Conservation (phyloP, 1,140 invertebrate species). For the Hylaeus anthracinus region DNA sequence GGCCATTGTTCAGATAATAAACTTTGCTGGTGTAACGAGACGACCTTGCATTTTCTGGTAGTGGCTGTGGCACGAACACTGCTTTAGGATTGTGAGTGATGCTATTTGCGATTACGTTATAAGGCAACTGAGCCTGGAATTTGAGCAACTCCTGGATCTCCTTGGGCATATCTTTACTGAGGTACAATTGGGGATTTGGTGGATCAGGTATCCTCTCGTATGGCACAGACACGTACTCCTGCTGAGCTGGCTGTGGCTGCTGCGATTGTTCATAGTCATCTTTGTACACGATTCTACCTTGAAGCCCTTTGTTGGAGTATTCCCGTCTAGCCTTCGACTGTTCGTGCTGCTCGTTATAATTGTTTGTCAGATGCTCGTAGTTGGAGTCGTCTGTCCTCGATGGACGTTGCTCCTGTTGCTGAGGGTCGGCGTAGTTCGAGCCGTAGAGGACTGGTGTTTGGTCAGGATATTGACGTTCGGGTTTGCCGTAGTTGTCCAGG, state of each 20-base stretch:
- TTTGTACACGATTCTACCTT: slow-evolving; percentile 57
- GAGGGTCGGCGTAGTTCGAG: slow-evolving; percentile 19
- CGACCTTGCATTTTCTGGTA: slow-evolving; percentile 63
- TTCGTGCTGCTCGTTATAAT: slow-evolving; percentile 20
- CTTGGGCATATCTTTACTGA: slow-evolving; percentile 69
- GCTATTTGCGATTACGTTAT: slow-evolving; percentile 76
- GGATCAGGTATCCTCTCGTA: slow-evolving; percentile 20
- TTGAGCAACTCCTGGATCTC: slow-evolving; percentile 74
- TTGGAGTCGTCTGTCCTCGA: background rate
- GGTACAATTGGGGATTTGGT: slow-evolving; percentile 4
- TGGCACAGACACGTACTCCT: slow-evolving; percentile 34
- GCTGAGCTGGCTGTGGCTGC: slow-evolving; percentile 19
- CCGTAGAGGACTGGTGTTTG: slow-evolving; percentile 71
- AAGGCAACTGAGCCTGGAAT: slow-evolving; percentile 75
- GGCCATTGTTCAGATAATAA: slow-evolving; percentile 64
- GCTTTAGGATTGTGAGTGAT: slow-evolving; percentile 73
- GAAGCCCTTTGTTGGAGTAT: slow-evolving; percentile 17
- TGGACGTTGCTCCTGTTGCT: slow-evolving; percentile 32
- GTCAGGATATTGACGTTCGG: slow-evolving; percentile 72
- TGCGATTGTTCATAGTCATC: slow-evolving; percentile 49
- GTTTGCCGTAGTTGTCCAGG: slow-evolving; percentile 64
- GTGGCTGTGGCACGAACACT: slow-evolving; percentile 72
- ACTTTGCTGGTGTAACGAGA: slow-evolving; percentile 73
- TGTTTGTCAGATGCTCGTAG: background rate
- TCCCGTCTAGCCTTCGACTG: slow-evolving; percentile 20